Conservation (phyloP, 1,140 invertebrate genomes). For the Halesus radiatus region DNA sequence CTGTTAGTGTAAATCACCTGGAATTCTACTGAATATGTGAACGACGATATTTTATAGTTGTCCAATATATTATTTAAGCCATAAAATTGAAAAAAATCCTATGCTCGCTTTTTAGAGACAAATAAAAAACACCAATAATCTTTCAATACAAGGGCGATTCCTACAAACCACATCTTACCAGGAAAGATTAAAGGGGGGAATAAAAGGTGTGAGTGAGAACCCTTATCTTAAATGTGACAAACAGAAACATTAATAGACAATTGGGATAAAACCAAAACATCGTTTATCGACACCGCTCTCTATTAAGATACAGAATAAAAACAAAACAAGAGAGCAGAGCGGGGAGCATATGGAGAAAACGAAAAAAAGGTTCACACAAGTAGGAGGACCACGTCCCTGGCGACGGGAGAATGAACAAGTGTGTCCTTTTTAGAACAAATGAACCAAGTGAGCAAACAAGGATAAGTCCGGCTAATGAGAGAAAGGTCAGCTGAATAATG, state of each 20-base stretch:
- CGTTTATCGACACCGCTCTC: conserved; percentile 46
- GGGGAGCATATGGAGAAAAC: too few relatives aligned
- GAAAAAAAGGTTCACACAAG: conserved; percentile 1
- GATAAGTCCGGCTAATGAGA: conserved; percentile 19
- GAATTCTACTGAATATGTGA: too few relatives aligned
- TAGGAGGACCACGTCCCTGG: too few relatives aligned
- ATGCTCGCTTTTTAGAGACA: too few relatives aligned
- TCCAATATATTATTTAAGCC: too few relatives aligned
- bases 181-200: conserved; percentile 18
- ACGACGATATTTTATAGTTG: too few relatives aligned
- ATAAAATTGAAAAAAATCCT: too few relatives aligned
- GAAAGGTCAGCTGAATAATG: neutral
- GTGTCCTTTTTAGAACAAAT: neutral
- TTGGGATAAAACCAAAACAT: conserved; percentile 44
- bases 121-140: too few relatives aligned
- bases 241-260: conserved; percentile 52
- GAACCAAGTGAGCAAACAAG: conserved; percentile 14
- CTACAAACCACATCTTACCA: neutral
- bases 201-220: conserved; percentile 30
- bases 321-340: neutral
- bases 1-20: too few relatives aligned
- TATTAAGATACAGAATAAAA: conserved; percentile 34
- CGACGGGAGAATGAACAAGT: neutral
- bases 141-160: too few relatives aligned
- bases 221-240: conserved; percentile 47